Evolutionary conservation across 2,113 vertebrate species (phyloP), one percentile per base, ranked within the genome.

Genomic region (Dasyornis broadbenti): DNA sequence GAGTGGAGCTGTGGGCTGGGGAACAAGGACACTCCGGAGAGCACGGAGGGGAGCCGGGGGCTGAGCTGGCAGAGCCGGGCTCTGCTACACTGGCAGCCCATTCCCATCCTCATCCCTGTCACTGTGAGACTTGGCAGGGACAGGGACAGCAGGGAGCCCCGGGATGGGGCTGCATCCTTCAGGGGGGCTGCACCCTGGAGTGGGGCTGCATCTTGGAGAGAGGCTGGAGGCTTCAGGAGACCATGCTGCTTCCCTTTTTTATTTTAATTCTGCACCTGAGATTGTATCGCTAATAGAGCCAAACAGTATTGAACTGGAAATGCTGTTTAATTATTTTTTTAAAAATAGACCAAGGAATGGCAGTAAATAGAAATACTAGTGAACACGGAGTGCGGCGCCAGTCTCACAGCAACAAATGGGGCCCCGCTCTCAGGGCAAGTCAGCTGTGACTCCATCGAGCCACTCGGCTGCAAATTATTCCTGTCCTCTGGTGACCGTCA

Each of bases 371-470:
- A 65, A 95, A 94, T 42, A 87, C 18, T 91, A 77, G 71, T 4
- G 66, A 82, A 21, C 73, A 85, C 26, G 2, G 72, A 44, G 61
- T 0, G 1, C 0, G 1, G 14, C 1, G 47, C 81, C 18, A 11
- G 40, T 69, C 89, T 21, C 56, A 31, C 49, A 37, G 91, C 94
- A 71, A 42, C 69, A 75, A 59, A 66, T 6, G 19, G 11, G 37
- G 42, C 56, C 81, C 47, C 0, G 3, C 52, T 89, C 78, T 14
- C 69, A 13, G 86, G 93, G 80, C 89, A 68, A 89, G 86, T 47
- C 89, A 82, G 91, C 91, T 94, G 89, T 64, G 93, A n/a, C 84
- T 70, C 37, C 81, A 33, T 54, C 8, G 14, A 75, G 84, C 89
- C 89, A 65, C 75, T 10, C 5, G 10, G 76, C 78, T 88, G 82